phyloP scores from a whole-genome alignment of 2,113 vertebrate species.

The Nicator chloris region DNA sequence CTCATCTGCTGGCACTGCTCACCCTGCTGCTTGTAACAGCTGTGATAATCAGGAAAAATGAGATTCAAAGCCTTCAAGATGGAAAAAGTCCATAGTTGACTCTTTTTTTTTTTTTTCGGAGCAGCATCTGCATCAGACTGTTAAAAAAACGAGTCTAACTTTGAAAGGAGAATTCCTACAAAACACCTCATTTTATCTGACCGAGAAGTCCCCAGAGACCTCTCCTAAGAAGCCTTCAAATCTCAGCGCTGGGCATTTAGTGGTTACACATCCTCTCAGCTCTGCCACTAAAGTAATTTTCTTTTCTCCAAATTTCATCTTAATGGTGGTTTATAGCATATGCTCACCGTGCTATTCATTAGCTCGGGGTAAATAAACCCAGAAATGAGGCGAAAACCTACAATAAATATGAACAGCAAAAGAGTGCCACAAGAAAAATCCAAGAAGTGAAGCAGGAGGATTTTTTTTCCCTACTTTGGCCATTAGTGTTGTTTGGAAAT shows the following conservation, averaged over 20 bases:
- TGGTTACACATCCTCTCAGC: constrained; percentile 20
- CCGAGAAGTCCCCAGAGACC: neutral
- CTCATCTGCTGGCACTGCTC: constrained; percentile 40
- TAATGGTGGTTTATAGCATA: constrained; percentile 60
- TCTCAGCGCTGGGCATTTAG: constrained; percentile 33
- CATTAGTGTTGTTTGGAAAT: constrained; percentile 56
- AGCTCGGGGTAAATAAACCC: constrained; percentile 58
- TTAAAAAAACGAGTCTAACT: neutral
- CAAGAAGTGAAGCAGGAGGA: neutral
- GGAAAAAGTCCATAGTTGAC: constrained; percentile 29
- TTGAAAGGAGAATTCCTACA: neutral
- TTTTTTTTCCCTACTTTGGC: neutral
- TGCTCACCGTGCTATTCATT: constrained; percentile 50
- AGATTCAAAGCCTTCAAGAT: constrained; percentile 43
- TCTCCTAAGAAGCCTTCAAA: constrained; percentile 38
- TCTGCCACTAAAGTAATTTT: constrained; percentile 48
- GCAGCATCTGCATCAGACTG: constrained; percentile 19
- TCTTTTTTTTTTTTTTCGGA: neutral
- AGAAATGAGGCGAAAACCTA: constrained; percentile 24
- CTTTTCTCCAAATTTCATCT: constrained; percentile 54
- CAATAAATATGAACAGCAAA: constrained; percentile 31
- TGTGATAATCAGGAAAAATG: constrained; percentile 58
- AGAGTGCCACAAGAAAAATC: neutral
- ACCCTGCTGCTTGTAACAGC: constrained; percentile 45
- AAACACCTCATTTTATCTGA: constrained; percentile 21